Percentiles rank a stretch among this genome's conserved stretches.
Conservation (phyloP, 2,113 vertebrate genomes). For the Motacilla alba region DNA sequence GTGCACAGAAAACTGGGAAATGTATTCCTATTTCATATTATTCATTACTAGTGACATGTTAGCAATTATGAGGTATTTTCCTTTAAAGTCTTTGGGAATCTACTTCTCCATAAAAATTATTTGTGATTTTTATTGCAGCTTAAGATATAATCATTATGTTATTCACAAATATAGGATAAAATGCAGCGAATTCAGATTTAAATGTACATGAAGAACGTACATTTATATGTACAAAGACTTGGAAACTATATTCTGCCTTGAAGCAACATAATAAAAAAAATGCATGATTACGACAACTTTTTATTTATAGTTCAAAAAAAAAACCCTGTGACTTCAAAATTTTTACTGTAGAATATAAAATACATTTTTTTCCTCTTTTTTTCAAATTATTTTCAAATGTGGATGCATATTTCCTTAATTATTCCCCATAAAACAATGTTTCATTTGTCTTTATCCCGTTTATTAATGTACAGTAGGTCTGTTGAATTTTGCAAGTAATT, state of each 20-base stretch:
- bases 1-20: background rate
- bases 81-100: background rate
- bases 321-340: background rate
- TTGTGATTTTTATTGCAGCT: background rate
- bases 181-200: background rate
- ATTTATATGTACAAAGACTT: background rate
- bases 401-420: background rate
- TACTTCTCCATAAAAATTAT: background rate
- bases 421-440: background rate
- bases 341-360: background rate
- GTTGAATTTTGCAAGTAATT: background rate
- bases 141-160: background rate
- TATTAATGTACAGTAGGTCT: background rate
- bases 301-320: background rate
- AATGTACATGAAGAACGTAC: background rate
- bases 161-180: background rate
- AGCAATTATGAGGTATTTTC: background rate
- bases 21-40: background rate
- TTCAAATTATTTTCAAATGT: background rate
- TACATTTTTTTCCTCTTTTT: background rate
- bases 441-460: background rate
- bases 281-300: accelerated
- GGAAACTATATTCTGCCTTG: background rate
- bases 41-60: background rate
- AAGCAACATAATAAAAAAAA: background rate